phyloP scores from a whole-genome alignment of 1,140 invertebrate species.

The Aricia agestis region DNA sequence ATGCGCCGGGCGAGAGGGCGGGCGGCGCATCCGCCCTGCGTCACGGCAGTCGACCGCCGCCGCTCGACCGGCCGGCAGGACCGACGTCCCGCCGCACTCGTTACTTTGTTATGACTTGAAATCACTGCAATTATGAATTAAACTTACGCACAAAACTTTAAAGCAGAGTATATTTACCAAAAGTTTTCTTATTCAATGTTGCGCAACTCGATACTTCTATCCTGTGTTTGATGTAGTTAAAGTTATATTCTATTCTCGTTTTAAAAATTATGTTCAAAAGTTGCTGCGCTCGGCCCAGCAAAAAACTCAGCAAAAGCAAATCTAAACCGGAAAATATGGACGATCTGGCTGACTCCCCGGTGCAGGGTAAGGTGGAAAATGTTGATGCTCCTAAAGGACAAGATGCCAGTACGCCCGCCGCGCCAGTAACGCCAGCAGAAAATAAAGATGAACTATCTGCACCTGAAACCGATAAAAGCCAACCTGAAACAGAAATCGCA shows the following conservation, averaged over 20 bases:
- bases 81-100: slow-evolving; percentile 30
- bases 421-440: neutral
- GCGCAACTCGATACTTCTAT: slow-evolving; percentile 38
- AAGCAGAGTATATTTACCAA: slow-evolving; percentile 25
- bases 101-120: slow-evolving; percentile 10
- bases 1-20: slow-evolving; percentile 47
- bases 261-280: slow-evolving; percentile 75
- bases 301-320: slow-evolving; percentile 70
- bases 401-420: neutral
- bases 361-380: slow-evolving; percentile 33
- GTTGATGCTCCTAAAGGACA: slow-evolving; percentile 12
- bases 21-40: slow-evolving; percentile 73
- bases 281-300: slow-evolving; percentile 72
- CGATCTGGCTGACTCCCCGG: slow-evolving; percentile 31
- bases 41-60: slow-evolving; percentile 70
- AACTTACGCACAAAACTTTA: slow-evolving; percentile 28
- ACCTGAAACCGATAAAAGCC: neutral
- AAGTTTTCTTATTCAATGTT: slow-evolving; percentile 41
- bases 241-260: slow-evolving; percentile 29
- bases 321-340: slow-evolving; percentile 58
- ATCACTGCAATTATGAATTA: slow-evolving; percentile 25
- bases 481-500: slow-evolving; percentile 8
- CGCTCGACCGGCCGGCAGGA: slow-evolving; percentile 62
- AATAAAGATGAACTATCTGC: neutral
- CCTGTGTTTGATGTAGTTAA: slow-evolving; percentile 25